These are phyloP conservation scores for Patella depressa DNA, from an alignment of 2,888 invertebrate species.

Conservation along the genomic window DNA sequence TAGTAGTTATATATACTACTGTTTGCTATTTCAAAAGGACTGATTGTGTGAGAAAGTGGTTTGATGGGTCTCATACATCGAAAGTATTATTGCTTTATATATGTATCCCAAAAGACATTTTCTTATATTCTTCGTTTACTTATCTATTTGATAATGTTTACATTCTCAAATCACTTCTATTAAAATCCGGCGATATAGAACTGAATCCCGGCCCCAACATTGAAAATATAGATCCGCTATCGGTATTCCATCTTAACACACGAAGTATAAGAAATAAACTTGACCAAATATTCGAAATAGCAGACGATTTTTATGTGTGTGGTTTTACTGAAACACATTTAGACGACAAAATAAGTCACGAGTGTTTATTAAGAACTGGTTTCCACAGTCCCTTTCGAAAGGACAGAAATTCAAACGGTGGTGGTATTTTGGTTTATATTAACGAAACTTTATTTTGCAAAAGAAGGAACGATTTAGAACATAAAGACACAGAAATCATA, in stretches of 20 bases:
- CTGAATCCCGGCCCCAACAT: too few species aligned
- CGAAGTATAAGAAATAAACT: not conserved
- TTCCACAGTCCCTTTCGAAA: not conserved
- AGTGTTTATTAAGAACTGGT: not conserved
- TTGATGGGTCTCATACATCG: too few species aligned
- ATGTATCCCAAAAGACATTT: too few species aligned
- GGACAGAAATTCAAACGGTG: not conserved
- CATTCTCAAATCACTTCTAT: too few species aligned
- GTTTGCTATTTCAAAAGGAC: too few species aligned
- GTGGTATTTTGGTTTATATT: not conserved
- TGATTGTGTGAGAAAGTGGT: too few species aligned
- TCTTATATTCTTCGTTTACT: too few species aligned
- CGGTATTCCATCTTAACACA: not conserved
- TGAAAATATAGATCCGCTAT: not conserved
- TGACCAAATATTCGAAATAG: not conserved
- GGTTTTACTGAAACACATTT: not conserved
- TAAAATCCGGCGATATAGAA: too few species aligned
- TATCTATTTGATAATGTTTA: too few species aligned
- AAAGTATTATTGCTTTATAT: too few species aligned
- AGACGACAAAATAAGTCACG: not conserved
- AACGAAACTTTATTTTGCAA: not conserved
- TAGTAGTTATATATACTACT: too few species aligned
- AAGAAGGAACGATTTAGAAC: not conserved
- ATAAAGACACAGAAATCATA: not conserved
- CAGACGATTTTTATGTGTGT: not conserved